phyloP scores from a whole-genome alignment of 2,888 invertebrate species.

The Siphonodentalium dalli region DNA sequence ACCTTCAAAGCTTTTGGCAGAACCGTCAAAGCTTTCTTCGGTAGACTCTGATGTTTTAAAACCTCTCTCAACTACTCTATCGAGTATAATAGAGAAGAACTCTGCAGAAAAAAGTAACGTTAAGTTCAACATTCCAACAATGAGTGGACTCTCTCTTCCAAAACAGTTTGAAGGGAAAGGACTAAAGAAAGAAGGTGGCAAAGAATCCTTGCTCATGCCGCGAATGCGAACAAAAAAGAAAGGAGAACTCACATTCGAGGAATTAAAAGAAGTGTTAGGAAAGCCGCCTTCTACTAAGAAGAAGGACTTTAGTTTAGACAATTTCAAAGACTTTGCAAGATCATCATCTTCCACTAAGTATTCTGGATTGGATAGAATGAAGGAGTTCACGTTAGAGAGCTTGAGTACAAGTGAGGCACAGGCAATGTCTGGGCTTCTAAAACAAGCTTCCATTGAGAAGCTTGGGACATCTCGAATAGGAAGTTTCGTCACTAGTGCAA shows the following conservation, averaged over 20 bases:
- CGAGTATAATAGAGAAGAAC: too few relatives aligned
- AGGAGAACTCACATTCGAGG: neutral
- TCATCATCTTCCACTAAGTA: conserved; percentile 49
- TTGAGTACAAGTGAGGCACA: conserved; percentile 58
- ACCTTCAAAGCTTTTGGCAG: too few relatives aligned
- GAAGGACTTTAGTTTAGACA: conserved; percentile 31
- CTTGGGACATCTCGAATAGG: conserved; percentile 58
- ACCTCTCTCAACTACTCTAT: too few relatives aligned
- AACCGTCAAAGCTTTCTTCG: too few relatives aligned
- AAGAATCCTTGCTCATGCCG: too few relatives aligned
- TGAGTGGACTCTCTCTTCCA: too few relatives aligned
- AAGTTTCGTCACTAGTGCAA: conserved; percentile 55
- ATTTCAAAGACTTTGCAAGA: conserved; percentile 37
- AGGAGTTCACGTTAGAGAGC: conserved; percentile 59
- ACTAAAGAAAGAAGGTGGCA: too few relatives aligned
- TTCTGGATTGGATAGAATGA: conserved; percentile 44
- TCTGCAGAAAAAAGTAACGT: too few relatives aligned
- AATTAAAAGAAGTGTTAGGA: conserved; percentile 8
- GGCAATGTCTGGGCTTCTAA: conserved; percentile 60
- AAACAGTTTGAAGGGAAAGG: too few relatives aligned
- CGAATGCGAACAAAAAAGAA: too few relatives aligned
- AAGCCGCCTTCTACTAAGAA: conserved; percentile 27
- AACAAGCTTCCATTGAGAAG: conserved; percentile 60
- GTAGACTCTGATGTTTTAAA: too few relatives aligned
- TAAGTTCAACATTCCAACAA: too few relatives aligned